A percentile compares a stretch with the other conserved stretches of the same genome.
phyloP scores from a whole-genome alignment of 2,113 vertebrate genomes.

The Megaceryle maxima region DNA sequence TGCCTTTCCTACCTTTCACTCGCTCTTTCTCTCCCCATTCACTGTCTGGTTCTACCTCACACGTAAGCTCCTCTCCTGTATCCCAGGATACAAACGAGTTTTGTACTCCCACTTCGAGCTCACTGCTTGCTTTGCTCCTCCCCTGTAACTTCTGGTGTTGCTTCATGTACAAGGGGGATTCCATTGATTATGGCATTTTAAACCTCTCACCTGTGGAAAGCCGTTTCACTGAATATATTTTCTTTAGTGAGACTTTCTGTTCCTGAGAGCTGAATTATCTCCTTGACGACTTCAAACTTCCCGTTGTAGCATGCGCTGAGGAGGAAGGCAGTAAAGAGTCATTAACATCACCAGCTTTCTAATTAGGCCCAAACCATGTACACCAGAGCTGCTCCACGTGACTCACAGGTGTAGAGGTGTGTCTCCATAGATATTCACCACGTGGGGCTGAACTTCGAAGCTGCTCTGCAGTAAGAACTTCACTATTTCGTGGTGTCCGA shows the following conservation, averaged over 20 bases:
- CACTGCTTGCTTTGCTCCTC: neutral
- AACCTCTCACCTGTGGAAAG: slow-evolving; percentile 86
- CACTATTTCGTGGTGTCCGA: slow-evolving; percentile 86
- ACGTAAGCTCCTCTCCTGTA: neutral
- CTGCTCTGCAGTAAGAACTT: slow-evolving; percentile 85
- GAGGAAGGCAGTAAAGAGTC: neutral
- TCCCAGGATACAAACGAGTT: neutral
- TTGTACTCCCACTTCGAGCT: neutral
- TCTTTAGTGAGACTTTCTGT: slow-evolving; percentile 91
- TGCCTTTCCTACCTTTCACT: slow-evolving; percentile 10
- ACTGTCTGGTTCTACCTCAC: neutral
- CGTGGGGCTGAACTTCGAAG: slow-evolving; percentile 85
- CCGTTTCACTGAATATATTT: slow-evolving; percentile 96
- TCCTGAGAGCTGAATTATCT: slow-evolving; percentile 86
- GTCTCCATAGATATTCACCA: slow-evolving; percentile 94
- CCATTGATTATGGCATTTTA: neutral
- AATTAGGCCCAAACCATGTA: rapidly evolving
- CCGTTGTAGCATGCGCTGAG: slow-evolving; percentile 91
- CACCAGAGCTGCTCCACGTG: rapidly evolving
- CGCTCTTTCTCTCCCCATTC: neutral
- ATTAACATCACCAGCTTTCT: neutral
- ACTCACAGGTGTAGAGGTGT: slow-evolving; percentile 91
- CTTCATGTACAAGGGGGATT: rapidly evolving
- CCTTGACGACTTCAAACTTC: slow-evolving; percentile 86
- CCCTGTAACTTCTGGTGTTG: rapidly evolving